phyloP scores from a whole-genome alignment of 2,888 invertebrate genomes.

The Cephus runcator region DNA sequence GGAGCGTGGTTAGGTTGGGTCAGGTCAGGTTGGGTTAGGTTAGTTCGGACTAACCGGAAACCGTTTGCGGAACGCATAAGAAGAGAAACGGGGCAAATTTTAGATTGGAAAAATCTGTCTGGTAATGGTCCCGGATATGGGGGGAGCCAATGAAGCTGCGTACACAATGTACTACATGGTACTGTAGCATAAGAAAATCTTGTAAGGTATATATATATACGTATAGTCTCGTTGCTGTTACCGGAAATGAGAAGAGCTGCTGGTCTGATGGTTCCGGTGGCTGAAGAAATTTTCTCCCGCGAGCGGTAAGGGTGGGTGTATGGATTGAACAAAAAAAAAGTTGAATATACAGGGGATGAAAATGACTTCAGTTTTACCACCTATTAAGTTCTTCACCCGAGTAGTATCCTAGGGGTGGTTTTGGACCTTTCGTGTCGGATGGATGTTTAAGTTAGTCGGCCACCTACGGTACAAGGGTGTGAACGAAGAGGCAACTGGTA shows the following conservation, averaged over 20 bases:
- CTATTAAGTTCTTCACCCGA: background rate
- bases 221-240: background rate
- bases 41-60: background rate
- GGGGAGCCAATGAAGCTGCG: background rate
- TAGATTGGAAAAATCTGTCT: background rate
- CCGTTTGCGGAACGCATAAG: background rate
- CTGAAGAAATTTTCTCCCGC: background rate
- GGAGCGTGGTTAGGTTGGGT: background rate
- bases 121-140: background rate
- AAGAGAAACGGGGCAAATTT: background rate
- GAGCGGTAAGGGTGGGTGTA: background rate
- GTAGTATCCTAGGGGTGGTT: background rate
- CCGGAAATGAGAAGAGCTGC: background rate
- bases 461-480: background rate
- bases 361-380: background rate
- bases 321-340: background rate
- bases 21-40: background rate
- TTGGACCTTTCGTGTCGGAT: too few species aligned
- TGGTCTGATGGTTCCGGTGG: background rate
- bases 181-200: background rate
- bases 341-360: background rate
- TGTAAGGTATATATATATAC: background rate
- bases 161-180: background rate
- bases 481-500: background rate
- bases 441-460: background rate